Evolutionary conservation across 2,797 vertebrate genomes (phyloP).

Genomic region (Lacerta viridis): DNA sequence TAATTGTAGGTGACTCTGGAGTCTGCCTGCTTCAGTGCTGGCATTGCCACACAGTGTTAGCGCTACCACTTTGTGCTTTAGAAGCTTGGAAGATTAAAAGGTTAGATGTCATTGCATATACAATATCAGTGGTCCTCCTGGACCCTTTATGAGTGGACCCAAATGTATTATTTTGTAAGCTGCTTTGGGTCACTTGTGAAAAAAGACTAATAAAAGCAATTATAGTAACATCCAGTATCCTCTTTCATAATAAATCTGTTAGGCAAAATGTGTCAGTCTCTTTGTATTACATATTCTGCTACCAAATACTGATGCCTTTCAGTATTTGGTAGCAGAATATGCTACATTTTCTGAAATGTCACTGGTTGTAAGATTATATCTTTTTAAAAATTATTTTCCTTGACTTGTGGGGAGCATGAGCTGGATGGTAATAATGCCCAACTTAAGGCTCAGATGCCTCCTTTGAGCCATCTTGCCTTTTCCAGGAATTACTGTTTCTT

Average conservation of each 20-base stretch:
- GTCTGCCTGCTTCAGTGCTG: neutral
- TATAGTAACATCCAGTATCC: neutral
- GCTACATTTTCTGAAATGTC: neutral
- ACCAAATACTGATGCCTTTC: neutral
- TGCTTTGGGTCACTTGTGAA: too few relatives aligned
- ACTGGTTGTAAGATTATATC: too few relatives aligned
- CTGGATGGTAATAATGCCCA: neutral
- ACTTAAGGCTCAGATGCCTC: neutral
- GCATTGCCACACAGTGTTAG: neutral
- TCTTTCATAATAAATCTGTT: neutral
- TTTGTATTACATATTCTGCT: neutral
- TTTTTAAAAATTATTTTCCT: neutral
- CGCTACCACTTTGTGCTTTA: neutral
- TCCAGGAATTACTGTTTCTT: neutral
- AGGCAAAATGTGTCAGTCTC: neutral
- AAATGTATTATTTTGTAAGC: too few relatives aligned
- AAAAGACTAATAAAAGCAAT: too few relatives aligned
- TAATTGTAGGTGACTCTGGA: neutral
- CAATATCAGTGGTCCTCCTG: neutral
- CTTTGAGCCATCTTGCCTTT: constrained; percentile 5
- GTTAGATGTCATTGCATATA: neutral
- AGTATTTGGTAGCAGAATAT: neutral
- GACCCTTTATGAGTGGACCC: neutral
- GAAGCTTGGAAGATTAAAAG: neutral
- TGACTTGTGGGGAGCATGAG: neutral